Evolutionary conservation across 2,797 vertebrate genomes (phyloP).

Genomic region (Muraenolepis orangiensis): DNA sequence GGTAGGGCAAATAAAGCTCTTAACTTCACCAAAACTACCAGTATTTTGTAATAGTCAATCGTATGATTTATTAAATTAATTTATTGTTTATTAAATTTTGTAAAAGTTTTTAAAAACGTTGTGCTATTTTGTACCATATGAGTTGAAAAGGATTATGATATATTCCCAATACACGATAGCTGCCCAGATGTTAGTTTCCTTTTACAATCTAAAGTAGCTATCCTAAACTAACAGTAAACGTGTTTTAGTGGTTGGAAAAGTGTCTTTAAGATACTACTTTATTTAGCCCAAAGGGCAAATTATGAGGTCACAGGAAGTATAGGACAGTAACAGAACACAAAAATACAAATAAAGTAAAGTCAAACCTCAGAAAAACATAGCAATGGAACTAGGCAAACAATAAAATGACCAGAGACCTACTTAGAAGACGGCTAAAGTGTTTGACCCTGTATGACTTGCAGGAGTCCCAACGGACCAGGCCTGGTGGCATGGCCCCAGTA

Average conservation of each 20-base stretch:
- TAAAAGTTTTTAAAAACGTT: not conserved
- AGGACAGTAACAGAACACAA: too few species aligned
- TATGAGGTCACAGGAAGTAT: not conserved
- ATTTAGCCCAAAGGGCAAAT: too few species aligned
- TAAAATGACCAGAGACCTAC: not conserved
- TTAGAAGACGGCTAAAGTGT: constrained; percentile 27
- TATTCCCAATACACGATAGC: too few species aligned
- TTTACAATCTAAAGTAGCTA: too few species aligned
- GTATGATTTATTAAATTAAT: too few species aligned
- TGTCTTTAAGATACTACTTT: too few species aligned
- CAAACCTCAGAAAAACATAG: too few species aligned
- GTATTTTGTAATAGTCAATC: not conserved
- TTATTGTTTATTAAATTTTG: too few species aligned
- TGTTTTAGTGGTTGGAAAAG: too few species aligned
- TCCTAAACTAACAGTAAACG: too few species aligned
- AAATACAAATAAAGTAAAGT: not conserved
- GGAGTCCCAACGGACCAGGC: constrained; percentile 76
- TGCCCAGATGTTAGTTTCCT: too few species aligned
- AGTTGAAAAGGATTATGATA: not conserved
- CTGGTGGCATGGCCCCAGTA: constrained; percentile 79
- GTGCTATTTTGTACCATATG: not conserved
- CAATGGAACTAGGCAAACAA: not conserved
- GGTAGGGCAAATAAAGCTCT: constrained; percentile 62
- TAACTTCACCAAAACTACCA: not conserved
- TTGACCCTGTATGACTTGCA: constrained; percentile 45